These are phyloP conservation scores for Nebria brevicollis DNA, from an alignment of 2,888 invertebrate species.

Conservation along the genomic window DNA sequence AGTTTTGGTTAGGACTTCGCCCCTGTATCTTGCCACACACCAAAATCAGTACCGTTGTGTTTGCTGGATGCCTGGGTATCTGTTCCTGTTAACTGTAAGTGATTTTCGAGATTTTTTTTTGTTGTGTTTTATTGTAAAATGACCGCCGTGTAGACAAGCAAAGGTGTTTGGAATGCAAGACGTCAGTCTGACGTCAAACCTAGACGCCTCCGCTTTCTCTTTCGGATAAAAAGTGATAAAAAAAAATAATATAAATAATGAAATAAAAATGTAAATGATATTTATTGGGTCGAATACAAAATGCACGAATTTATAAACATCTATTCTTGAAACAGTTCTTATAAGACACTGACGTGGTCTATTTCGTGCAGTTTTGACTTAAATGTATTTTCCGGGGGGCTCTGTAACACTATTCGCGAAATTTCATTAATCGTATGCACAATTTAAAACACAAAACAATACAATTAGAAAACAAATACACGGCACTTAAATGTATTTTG, in stretches of 20 bases:
- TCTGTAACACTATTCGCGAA: not conserved
- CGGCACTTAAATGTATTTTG: not conserved
- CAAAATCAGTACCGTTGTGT: not conserved
- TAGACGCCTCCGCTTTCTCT: conserved; percentile 53
- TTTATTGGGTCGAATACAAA: conserved; percentile 25
- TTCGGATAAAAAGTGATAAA: conserved; percentile 48
- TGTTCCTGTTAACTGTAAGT: conserved; percentile 10
- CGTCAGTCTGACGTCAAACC: conserved; percentile 55
- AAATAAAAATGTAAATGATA: conserved; percentile 46
- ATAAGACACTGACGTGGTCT: not conserved
- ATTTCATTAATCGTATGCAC: not conserved
- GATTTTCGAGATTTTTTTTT: conserved; percentile 10
- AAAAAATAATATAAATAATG: conserved; percentile 46
- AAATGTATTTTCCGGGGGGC: not conserved
- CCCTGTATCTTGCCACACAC: conserved; percentile 25
- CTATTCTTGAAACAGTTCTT: not conserved
- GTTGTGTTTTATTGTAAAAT: conserved; percentile 29
- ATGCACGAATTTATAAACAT: not conserved
- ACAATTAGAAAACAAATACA: no score
- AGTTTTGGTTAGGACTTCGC: conserved; percentile 46
- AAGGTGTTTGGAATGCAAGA: conserved; percentile 53
- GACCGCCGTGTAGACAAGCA: conserved; percentile 25
- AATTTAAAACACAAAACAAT: not conserved
- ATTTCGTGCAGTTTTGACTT: not conserved
- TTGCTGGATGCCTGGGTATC: not conserved